Evolutionary conservation across 2,113 vertebrate genomes (phyloP).

Genomic region (Perca schrenkii): DNA sequence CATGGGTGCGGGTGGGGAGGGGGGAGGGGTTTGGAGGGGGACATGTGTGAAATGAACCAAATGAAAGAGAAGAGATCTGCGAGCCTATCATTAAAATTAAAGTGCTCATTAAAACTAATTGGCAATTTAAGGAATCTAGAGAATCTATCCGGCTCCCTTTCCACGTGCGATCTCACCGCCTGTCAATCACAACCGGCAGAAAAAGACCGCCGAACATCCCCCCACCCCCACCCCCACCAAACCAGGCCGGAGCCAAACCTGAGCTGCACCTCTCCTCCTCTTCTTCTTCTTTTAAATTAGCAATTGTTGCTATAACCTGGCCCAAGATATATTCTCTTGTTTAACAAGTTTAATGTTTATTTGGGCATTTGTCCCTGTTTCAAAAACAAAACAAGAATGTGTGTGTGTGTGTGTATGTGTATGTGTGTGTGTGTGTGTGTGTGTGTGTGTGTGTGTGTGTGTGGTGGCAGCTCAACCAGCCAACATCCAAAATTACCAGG

Average conservation of each 20-base stretch:
- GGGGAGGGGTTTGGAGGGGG: background rate
- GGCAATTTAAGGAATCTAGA: constrained; percentile 80
- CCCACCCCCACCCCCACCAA: background rate
- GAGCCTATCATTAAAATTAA: constrained; percentile 86
- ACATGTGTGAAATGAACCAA: constrained; percentile 57
- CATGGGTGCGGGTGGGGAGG: background rate
- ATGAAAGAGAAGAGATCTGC: constrained; percentile 51
- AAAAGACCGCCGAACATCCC: background rate
- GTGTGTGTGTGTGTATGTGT: too few species aligned
- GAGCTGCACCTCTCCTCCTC: background rate
- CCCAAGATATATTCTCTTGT: too few species aligned
- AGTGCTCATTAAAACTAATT: constrained; percentile 86
- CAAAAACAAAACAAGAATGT: too few species aligned
- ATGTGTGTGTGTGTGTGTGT: too few species aligned
- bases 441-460: too few species aligned
- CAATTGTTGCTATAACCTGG: too few species aligned
- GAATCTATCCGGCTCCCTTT: constrained; percentile 56
- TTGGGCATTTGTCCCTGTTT: too few species aligned
- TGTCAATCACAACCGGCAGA: constrained; percentile 45
- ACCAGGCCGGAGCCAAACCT: background rate
- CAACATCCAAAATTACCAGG: constrained; percentile 11
- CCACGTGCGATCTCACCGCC: constrained; percentile 31
- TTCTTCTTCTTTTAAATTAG: too few species aligned
- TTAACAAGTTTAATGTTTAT: too few species aligned
- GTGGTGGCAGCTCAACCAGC: background rate